Evolutionary conservation across 2,888 invertebrate genomes (phyloP).

Genomic region (Drosophila mercatorum): DNA sequence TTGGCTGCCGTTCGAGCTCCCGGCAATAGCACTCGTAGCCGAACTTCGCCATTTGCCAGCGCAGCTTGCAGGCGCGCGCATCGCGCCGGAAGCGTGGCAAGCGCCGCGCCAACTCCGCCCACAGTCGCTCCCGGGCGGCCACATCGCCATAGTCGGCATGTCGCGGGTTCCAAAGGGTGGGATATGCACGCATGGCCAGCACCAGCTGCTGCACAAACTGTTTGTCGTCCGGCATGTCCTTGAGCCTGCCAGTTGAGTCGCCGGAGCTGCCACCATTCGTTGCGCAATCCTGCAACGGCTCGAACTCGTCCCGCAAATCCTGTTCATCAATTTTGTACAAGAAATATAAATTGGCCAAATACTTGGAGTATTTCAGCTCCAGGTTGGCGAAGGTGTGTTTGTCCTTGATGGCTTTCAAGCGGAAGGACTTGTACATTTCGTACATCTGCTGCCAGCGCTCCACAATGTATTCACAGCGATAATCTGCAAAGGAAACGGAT

Average conservation of each 20-base stretch:
- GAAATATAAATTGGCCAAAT: constrained; percentile 80
- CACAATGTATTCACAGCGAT: constrained; percentile 73
- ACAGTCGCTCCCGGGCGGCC: constrained; percentile 71
- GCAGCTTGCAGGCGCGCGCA: constrained; percentile 71
- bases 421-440: constrained; percentile 83
- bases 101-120: constrained; percentile 74
- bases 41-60: constrained; percentile 82
- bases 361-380: constrained; percentile 81
- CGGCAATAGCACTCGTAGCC: constrained; percentile 77
- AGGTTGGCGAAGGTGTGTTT: constrained; percentile 69
- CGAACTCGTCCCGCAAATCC: constrained; percentile 77
- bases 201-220: constrained; percentile 77
- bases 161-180: constrained; percentile 76
- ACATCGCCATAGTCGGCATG: constrained; percentile 73
- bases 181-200: constrained; percentile 64
- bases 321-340: constrained; percentile 81
- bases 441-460: constrained; percentile 82
- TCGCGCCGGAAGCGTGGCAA: constrained; percentile 75
- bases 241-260: constrained; percentile 54
- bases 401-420: constrained; percentile 79
- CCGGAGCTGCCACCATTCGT: background rate
- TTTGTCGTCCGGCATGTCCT: constrained; percentile 80
- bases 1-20: constrained; percentile 68
- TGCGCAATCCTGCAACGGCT: constrained; percentile 71
- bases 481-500: constrained; percentile 40